Evolutionary conservation across 2,797 vertebrate species (phyloP), one percentile per base, ranked within the genome.

Genomic region (Phataginus tricuspis): DNA sequence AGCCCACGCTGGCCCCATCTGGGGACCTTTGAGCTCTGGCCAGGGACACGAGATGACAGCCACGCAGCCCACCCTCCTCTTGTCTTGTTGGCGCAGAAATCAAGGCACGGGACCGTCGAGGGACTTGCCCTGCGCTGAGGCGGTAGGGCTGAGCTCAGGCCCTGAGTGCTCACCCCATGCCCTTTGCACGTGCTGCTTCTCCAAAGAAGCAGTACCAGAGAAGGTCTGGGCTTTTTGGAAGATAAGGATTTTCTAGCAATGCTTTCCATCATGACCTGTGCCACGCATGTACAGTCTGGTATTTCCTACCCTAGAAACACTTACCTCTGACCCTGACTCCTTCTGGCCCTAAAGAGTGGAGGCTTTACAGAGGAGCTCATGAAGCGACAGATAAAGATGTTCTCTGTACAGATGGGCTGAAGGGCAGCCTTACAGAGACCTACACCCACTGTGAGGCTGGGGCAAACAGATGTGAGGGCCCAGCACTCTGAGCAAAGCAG

Each of bases 61-160:
- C 27, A 2, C 53, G 9, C 29, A 4, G 8, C 4, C n/a, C 37
- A 72, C 37, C 25, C 1, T 0, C 61, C 34, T 72, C 2, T 11
- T 29, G 45, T 57, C 19, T 29, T 21, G 53, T 5, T 69, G 53
- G 34, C 2, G 16, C 34, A 23, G 53, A 77, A 61, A 71, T 29
- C 53, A 1, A 55, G 34, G 39, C 42, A 27, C 9, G 7, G 61
- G 59, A 27, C 27, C 1, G 13, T 15, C 14, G 5, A 49, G 66
- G 74, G 49, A 15, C 18, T 23, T 18, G 3, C 45, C 55, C 10
- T 29, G 31, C 5, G 15, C 31, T 29, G 4, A 31, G 3, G 27
- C 4, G 69, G 25, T 15, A 10, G 63, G 10, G 12, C 3, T 29
- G 23, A 31, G 8, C 23, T 4, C n/a, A 8, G 11, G 15, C 4